phyloP scores from a whole-genome alignment of 2,113 vertebrate species.

The Sylvilagus bachmani region DNA sequence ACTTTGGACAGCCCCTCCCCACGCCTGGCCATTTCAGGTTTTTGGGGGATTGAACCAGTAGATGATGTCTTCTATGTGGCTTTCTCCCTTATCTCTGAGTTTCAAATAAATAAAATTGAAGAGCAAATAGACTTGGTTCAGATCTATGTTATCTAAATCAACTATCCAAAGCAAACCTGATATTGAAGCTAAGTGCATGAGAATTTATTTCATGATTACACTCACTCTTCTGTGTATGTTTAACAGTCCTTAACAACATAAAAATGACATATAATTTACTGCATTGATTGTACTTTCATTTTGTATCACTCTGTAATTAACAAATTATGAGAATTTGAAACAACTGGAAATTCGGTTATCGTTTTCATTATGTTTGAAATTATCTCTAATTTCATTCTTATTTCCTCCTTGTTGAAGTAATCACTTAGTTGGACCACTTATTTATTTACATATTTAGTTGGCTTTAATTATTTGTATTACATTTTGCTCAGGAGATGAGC shows the following conservation, averaged over 20 bases:
- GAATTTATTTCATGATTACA: background rate
- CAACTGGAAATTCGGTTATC: slow-evolving; percentile 7
- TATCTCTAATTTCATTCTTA: slow-evolving; percentile 56
- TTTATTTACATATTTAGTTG: slow-evolving; percentile 5
- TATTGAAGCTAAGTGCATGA: background rate
- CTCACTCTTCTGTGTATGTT: background rate
- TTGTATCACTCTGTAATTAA: background rate
- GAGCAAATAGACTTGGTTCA: background rate
- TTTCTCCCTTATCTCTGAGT: no score
- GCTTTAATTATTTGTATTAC: slow-evolving; percentile 50
- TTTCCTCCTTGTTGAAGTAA: slow-evolving; percentile 60
- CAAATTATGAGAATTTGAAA: slow-evolving; percentile 33
- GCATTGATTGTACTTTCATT: slow-evolving; percentile 42
- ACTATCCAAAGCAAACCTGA: background rate
- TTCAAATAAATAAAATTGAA: no score
- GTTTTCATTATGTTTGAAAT: slow-evolving; percentile 69
- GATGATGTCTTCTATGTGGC: no score
- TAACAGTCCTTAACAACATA: slow-evolving; percentile 6
- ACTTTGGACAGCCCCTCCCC: no score
- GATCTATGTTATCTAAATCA: background rate
- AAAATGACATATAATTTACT: slow-evolving; percentile 28
- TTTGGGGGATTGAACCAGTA: no score
- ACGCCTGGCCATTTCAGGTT: no score
- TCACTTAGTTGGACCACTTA: slow-evolving; percentile 21
- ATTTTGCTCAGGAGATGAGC: slow-evolving; percentile 27